Conservation (phyloP, 2,888 invertebrate genomes). For the Drosophila bunnanda region DNA sequence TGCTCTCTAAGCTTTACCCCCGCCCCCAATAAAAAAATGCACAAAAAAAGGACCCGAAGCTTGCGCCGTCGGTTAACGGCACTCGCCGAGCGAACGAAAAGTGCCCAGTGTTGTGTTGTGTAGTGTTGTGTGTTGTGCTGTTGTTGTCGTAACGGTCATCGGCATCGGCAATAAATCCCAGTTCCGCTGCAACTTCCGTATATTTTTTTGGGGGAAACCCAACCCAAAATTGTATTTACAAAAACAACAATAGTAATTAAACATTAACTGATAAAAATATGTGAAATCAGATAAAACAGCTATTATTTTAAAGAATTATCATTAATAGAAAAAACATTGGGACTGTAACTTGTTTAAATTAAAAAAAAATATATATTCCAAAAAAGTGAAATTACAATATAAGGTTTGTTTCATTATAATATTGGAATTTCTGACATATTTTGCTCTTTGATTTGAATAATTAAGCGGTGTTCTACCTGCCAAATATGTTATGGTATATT, state of each 20-base stretch:
- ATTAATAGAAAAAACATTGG: neutral
- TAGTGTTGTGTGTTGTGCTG: conserved; percentile 48
- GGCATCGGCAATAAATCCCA: conserved; percentile 16
- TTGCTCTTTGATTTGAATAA: too few relatives aligned
- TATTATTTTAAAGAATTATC: neutral
- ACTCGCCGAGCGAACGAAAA: conserved; percentile 59
- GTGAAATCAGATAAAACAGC: neutral
- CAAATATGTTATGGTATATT: too few relatives aligned
- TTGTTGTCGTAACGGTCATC: conserved; percentile 47
- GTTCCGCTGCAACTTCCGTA: neutral
- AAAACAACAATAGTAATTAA: too few relatives aligned
- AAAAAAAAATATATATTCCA: neutral
- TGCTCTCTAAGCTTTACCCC: conserved; percentile 68
- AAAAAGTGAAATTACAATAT: too few relatives aligned
- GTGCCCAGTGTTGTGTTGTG: conserved; percentile 44
- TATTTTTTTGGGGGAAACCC: too few relatives aligned
- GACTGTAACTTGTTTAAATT: neutral
- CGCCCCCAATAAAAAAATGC: conserved; percentile 36
- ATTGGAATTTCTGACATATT: too few relatives aligned
- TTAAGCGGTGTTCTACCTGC: too few relatives aligned
- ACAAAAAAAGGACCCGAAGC: conserved; percentile 35
- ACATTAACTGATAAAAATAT: neutral
- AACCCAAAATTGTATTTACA: neutral
- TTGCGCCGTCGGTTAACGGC: conserved; percentile 68
- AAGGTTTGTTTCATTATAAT: too few relatives aligned